These are phyloP conservation scores for Acrobeloides nanus DNA, from an alignment of 2,888 invertebrate genomes.

Conservation along the genomic window DNA sequence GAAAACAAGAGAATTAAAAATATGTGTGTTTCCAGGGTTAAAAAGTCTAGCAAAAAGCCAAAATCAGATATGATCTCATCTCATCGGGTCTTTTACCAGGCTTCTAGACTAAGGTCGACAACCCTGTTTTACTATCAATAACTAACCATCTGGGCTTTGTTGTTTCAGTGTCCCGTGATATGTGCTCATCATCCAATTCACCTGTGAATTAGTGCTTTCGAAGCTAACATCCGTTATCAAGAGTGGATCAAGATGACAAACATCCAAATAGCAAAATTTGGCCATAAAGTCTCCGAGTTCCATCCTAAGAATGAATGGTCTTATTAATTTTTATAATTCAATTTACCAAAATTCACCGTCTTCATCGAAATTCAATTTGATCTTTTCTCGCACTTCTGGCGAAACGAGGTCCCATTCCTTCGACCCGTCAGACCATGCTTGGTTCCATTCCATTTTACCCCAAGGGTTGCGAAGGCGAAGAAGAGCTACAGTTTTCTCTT, in stretches of 20 bases:
- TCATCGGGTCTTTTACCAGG: no score
- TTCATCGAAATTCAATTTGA: conserved; percentile 78
- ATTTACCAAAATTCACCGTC: conserved; percentile 98
- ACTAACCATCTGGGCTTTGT: no score
- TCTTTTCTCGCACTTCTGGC: conserved; percentile 71
- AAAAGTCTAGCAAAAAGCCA: no score
- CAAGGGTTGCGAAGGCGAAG: conserved; percentile 83
- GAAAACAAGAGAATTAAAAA: no score
- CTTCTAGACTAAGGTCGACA: no score
- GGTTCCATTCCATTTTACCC: conserved; percentile 93
- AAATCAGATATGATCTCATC: no score
- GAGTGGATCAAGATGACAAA: conserved; percentile 90
- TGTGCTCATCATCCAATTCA: no score
- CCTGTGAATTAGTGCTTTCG: no score
- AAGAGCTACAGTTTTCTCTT: conserved; percentile 74
- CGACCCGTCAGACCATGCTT: conserved; percentile 78
- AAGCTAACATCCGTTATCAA: conserved; percentile 66
- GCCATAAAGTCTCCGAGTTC: conserved; percentile 75
- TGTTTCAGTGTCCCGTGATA: no score
- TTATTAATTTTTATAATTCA: no score
- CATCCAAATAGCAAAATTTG: conserved; percentile 78
- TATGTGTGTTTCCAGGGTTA: no score
- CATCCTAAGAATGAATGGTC: conserved; percentile 60
- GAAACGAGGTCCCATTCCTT: conserved; percentile 74
- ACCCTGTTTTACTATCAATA: no score